Evolutionary conservation across 2,888 invertebrate species (phyloP), one percentile per base, ranked within the genome.

Genomic region (Malthinus seriepunctatus): DNA sequence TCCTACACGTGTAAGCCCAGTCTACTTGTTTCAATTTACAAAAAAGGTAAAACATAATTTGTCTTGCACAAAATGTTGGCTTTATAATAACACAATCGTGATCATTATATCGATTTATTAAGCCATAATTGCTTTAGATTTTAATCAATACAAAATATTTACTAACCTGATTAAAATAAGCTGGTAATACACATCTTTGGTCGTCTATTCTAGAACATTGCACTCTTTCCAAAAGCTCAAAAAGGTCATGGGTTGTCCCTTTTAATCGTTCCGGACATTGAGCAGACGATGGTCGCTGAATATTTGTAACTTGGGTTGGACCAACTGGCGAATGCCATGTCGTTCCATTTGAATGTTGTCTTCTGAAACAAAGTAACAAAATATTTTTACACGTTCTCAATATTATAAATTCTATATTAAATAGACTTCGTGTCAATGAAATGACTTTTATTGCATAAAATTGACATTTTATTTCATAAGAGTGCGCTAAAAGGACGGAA

Each of bases 131-230:
- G 23, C 23, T 2, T 2, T 23, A 23, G 23, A 23, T 23, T 23
- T 23, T 23, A 23, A 23, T 23, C 23, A 23, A 23, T 23, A 23
- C 2, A 2, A 5, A 3, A 23, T 3, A 23, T 23, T 23, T 23
- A 65, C 84, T 80, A 79, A 93, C 93, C 90, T 93, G 93, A 78
- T 89, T 88, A 81, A 93, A 93, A 81, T 92, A 93, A 50, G 93
- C 88, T 67, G 97, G 96, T 75, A 97, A 84, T 71, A 93, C 94
- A 80, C 97, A 97, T 81, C 97, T 88, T 83, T 98, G 97, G 84
- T 97, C 97, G 78, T 98, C 96, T 75, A 97, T 83, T 63, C 97
- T 87, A 70, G 93, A 93, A 82, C 94, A 91, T 81, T 97, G 97
- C 69, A 95, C 92, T 75, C 93, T 87, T 80, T 97, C 96, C 76